Conservation (phyloP, 2,888 invertebrate genomes). For the Plebejus anna region DNA sequence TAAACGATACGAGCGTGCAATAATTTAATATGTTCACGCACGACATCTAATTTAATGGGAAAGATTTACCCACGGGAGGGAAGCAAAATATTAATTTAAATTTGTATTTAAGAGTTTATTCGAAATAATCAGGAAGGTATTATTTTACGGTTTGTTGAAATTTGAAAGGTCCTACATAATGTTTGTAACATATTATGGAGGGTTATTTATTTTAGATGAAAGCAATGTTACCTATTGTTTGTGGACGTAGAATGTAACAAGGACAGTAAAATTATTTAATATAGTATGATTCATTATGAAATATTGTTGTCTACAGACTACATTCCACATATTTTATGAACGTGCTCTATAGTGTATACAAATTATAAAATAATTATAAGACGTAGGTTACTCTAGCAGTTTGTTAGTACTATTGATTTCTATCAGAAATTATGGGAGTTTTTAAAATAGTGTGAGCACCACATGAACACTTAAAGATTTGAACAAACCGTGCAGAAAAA, state of each 20-base stretch:
- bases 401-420: too few relatives aligned
- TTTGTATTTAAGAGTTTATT: constrained; percentile 57
- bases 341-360: background rate
- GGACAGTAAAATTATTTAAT: background rate
- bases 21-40: constrained; percentile 77
- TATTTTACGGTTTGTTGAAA: constrained; percentile 11
- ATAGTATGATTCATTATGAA: background rate
- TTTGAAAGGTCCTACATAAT: background rate
- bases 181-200: background rate
- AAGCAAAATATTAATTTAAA: constrained; percentile 62
- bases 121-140: constrained; percentile 14
- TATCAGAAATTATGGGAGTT: too few relatives aligned
- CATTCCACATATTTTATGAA: background rate
- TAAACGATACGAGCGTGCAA: constrained; percentile 69
- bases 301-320: background rate
- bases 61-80: constrained; percentile 54
- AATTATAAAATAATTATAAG: background rate
- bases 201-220: background rate
- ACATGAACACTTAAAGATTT: too few relatives aligned
- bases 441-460: too few relatives aligned
- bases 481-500: background rate
- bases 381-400: too few relatives aligned
- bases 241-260: background rate
- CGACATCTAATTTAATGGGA: constrained; percentile 69
- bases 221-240: background rate